Conservation (phyloP, 2,888 invertebrate genomes). For the Invenusta paracnida region DNA sequence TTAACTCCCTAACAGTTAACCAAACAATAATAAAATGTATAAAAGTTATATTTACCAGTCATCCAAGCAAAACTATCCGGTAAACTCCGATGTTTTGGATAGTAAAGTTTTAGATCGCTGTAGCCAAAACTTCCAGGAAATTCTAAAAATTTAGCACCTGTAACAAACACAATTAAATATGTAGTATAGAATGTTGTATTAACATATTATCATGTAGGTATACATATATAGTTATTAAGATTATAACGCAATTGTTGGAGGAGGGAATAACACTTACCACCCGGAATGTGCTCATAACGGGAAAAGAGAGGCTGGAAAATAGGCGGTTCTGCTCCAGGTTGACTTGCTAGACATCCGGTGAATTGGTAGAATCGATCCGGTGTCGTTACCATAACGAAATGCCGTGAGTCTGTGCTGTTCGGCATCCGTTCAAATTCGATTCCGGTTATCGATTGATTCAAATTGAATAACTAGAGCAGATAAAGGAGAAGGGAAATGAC, state of each 20-base stretch:
- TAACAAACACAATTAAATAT: too few relatives aligned
- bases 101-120: constrained; percentile 75
- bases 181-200: too few relatives aligned
- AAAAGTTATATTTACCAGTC: too few relatives aligned
- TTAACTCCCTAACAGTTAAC: too few relatives aligned
- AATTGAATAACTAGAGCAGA: constrained; percentile 51
- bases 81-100: constrained; percentile 67
- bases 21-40: too few relatives aligned
- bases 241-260: too few relatives aligned
- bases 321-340: constrained; percentile 70
- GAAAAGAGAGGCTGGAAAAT: constrained; percentile 75
- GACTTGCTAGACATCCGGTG: constrained; percentile 69
- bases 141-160: constrained; percentile 67
- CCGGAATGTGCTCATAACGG: constrained; percentile 64
- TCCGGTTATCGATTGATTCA: constrained; percentile 71
- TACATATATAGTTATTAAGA: too few relatives aligned
- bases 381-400: constrained; percentile 78
- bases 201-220: too few relatives aligned
- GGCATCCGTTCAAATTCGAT: constrained; percentile 75
- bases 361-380: constrained; percentile 79
- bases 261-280: constrained; percentile 61
- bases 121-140: constrained; percentile 71
- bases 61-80: constrained; percentile 82
- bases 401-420: constrained; percentile 66
- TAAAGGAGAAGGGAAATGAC: constrained; percentile 74